Conservation (phyloP, 2,797 vertebrate genomes). For the Sebastes minor region DNA sequence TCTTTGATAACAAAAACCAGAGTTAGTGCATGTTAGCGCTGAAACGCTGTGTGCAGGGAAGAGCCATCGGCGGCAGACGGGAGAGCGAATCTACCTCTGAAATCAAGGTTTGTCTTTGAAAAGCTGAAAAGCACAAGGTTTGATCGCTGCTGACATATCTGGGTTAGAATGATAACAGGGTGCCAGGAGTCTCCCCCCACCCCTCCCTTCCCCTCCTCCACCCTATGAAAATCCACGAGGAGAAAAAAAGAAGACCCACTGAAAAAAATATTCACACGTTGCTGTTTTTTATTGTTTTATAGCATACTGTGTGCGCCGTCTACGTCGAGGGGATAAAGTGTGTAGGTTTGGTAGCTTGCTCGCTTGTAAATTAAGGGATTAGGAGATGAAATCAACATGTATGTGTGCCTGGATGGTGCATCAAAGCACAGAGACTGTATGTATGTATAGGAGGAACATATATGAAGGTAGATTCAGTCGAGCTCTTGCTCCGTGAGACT, state of each 20-base stretch:
- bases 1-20: neutral
- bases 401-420: conserved; percentile 42
- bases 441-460: conserved; percentile 14
- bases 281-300: conserved; percentile 48
- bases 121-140: conserved; percentile 65
- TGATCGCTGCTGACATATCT: conserved; percentile 77
- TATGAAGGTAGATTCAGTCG: conserved; percentile 31
- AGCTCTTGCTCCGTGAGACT: conserved; percentile 23
- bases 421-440: conserved; percentile 39
- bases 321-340: conserved; percentile 56
- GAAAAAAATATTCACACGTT: conserved; percentile 41
- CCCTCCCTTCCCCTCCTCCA: neutral
- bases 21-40: neutral
- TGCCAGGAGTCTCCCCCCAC: conserved; percentile 32
- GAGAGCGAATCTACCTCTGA: conserved; percentile 55
- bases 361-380: conserved; percentile 63
- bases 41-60: conserved; percentile 21
- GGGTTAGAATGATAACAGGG: conserved; percentile 73
- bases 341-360: conserved; percentile 60
- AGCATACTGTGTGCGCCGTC: neutral
- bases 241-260: conserved; percentile 14
- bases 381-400: conserved; percentile 62
- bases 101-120: conserved; percentile 71
- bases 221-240: conserved; percentile 54
- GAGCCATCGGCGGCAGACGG: conserved; percentile 35